Evolutionary conservation across 2,797 vertebrate species (phyloP), one percentile per base, ranked within the genome.

Genomic region (Peromyscus attwateri): DNA sequence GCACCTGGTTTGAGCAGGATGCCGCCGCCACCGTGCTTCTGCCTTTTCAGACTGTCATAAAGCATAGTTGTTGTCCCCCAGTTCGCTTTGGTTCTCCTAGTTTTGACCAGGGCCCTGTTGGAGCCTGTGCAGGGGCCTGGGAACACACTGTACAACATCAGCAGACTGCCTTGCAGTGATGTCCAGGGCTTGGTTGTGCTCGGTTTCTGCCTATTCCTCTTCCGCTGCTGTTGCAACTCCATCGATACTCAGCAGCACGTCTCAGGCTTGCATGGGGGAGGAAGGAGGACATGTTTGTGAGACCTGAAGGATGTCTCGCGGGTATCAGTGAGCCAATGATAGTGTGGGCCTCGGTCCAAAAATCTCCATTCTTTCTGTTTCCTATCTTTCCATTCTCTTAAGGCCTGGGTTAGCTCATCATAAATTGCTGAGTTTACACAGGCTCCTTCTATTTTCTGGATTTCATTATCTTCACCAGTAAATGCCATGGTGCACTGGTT

Each of bases 401-500:
- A 82, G 64, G 80, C 10, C 37, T 90, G n/a, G 37, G 1, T 55
- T 93, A 68, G 31, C 7, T 92, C 29, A 31, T 49, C 16, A 49
- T 55, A 40, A 89, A 64, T 68, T 73, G 66, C 55, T 84, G 60
- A 84, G 84, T 52, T 94, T 77, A 37, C 0, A 6, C 70, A 66
- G 34, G 55, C 68, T 77, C 66, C 43, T 95, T 82, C 13, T 10
- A 10, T 84, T 77, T 40, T 82, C 79, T 62, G n/a, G 46, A 29
- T 94, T 96, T 93, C 64, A 49, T 79, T 76, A 87, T 96, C 88
- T 82, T 87, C 70, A 6, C 57, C 13, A 43, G 43, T 84, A 90
- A 87, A 77, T 19, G 73, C 70, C 93, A 2, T 16, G 40, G 70
- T 66, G 70, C 62, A 31, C 46, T 89, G 71, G 60, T 91, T 94